These are phyloP conservation scores for Drosophila sp. DNA, from an alignment of 1,140 invertebrate genomes.

Conservation along the genomic window DNA sequence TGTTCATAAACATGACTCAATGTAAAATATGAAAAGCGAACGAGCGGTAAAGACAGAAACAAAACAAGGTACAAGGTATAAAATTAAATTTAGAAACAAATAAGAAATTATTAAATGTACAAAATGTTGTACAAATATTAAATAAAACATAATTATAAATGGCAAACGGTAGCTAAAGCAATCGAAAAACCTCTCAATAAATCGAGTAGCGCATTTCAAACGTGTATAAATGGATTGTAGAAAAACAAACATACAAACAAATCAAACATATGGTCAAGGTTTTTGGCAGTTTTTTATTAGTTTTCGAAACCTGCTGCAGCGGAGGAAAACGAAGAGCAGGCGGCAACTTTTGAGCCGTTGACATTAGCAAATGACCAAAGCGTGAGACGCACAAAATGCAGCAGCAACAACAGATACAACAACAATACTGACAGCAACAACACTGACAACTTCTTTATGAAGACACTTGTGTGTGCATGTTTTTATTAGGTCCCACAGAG, in stretches of 20 bases:
- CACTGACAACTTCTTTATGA: conserved; percentile 40
- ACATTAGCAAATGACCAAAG: conserved; percentile 66
- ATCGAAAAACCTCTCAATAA: conserved; percentile 5
- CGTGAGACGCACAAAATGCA: conserved; percentile 51
- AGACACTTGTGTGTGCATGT: conserved; percentile 5
- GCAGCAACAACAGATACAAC: conserved; percentile 3
- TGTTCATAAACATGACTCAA: conserved; percentile 40
- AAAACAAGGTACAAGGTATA: conserved; percentile 6
- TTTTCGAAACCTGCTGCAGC: conserved; percentile 69
- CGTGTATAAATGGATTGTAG: conserved; percentile 31
- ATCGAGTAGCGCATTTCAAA: conserved; percentile 41
- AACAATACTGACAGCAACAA: conserved; percentile 11
- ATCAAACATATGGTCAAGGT: conserved; percentile 71
- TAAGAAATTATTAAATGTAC: not conserved
- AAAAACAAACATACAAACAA: conserved; percentile 30
- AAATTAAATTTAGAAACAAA: conserved; percentile 9
- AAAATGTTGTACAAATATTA: not conserved
- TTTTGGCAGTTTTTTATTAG: conserved; percentile 35
- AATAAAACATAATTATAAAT: conserved; percentile 21
- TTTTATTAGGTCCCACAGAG: conserved; percentile 22
- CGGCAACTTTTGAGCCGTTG: conserved; percentile 45
- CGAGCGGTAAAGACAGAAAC: conserved; percentile 22
- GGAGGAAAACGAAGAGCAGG: conserved; percentile 55
- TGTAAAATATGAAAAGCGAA: conserved; percentile 26
- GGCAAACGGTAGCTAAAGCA: conserved; percentile 29